Conservation (phyloP, 2,113 vertebrate species). For the Pelecanus crispus region DNA sequence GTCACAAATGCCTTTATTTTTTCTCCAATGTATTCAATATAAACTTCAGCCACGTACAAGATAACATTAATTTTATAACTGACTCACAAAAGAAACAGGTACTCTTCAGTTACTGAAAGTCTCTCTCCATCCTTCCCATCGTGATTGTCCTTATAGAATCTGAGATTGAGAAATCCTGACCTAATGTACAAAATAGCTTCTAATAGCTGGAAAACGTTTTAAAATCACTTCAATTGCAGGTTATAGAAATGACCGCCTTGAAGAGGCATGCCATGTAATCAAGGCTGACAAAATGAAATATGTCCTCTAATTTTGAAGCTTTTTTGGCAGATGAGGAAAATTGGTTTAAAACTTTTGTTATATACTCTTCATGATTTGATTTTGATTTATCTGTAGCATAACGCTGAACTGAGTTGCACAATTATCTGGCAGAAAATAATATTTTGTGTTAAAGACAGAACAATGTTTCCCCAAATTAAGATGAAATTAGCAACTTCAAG, state of each 20-base stretch:
- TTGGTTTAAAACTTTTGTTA: conserved; percentile 5
- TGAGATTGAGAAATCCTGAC: neutral
- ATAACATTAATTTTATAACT: neutral
- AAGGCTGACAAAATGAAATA: neutral
- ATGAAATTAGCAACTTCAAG: neutral
- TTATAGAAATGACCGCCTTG: neutral
- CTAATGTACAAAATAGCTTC: conserved; percentile 1
- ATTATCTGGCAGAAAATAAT: neutral
- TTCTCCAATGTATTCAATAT: neutral
- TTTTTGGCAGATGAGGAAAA: neutral
- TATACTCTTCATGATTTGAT: neutral
- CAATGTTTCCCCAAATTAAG: neutral
- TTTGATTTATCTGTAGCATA: neutral
- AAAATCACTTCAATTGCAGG: conserved; percentile 5
- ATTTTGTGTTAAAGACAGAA: neutral
- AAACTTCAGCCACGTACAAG: neutral
- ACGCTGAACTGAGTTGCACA: neutral
- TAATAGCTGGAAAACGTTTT: neutral
- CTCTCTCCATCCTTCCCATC: neutral
- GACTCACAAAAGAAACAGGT: neutral
- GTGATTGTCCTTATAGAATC: neutral
- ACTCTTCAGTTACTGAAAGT: neutral
- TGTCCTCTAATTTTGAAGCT: neutral
- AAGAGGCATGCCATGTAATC: neutral
- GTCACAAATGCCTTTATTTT: neutral